phyloP scores from a whole-genome alignment of 2,888 invertebrate genomes.

The Andrena marginata region DNA sequence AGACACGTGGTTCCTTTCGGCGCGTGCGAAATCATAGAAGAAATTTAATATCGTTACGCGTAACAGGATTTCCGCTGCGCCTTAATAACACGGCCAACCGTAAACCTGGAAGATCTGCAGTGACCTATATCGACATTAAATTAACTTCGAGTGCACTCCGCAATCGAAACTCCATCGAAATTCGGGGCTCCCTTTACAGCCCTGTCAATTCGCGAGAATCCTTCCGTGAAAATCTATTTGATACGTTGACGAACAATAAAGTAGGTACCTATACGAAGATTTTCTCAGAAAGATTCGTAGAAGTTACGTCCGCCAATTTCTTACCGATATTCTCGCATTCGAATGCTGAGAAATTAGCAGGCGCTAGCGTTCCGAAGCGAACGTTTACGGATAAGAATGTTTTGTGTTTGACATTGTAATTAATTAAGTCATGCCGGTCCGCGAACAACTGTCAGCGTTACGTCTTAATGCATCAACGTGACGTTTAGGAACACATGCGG shows the following conservation, averaged over 20 bases:
- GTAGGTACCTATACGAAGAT: no score
- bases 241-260: no score
- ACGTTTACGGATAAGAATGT: neutral
- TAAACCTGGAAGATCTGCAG: neutral
- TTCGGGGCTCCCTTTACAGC: no score
- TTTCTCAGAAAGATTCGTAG: no score
- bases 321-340: no score
- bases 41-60: conserved; percentile 38
- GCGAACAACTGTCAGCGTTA: neutral
- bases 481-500: conserved; percentile 33
- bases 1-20: neutral
- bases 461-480: conserved; percentile 34
- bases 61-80: conserved; percentile 21
- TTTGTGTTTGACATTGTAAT: conserved; percentile 19
- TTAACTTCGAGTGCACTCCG: neutral
- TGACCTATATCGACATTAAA: neutral
- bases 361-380: no score
- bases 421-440: conserved; percentile 26
- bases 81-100: conserved; percentile 11
- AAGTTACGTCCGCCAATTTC: no score
- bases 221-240: no score
- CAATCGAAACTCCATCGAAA: no score
- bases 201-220: no score
- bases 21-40: conserved; percentile 45
- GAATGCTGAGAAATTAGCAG: no score